phyloP scores from a whole-genome alignment of 2,797 vertebrate species.

The Galaxias olidus region DNA sequence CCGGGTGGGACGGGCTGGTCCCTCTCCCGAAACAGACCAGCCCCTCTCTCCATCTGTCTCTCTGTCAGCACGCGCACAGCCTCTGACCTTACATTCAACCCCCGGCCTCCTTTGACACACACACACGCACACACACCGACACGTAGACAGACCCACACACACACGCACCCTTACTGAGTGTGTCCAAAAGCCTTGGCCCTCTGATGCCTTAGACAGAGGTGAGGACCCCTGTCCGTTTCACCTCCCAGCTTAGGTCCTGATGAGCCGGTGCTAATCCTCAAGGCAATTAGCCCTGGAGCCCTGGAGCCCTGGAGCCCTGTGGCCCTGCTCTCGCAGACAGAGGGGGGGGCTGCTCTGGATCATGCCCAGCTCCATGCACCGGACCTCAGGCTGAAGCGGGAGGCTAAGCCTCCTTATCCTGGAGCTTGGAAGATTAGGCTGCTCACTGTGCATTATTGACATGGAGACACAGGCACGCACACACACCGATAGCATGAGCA shows the following conservation, averaged over 20 bases:
- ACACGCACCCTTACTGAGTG: background rate
- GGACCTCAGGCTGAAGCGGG: background rate
- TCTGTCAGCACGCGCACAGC: too few relatives aligned
- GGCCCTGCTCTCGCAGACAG: slow-evolving; percentile 1
- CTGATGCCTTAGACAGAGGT: background rate
- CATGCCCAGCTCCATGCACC: slow-evolving; percentile 12
- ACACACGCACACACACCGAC: background rate
- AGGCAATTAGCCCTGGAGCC: slow-evolving; percentile 47
- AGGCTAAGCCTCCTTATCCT: background rate
- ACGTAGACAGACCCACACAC: background rate
- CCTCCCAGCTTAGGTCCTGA: slow-evolving; percentile 22
- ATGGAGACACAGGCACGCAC: background rate
- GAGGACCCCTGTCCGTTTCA: slow-evolving; percentile 1
- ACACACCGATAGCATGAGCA: background rate
- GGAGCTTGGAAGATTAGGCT: slow-evolving; percentile 5
- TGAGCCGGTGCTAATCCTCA: slow-evolving; percentile 47
- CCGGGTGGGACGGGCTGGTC: too few relatives aligned
- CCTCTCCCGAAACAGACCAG: too few relatives aligned
- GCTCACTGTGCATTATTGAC: slow-evolving; percentile 5
- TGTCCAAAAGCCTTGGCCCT: too few relatives aligned
- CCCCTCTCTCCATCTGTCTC: too few relatives aligned
- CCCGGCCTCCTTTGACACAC: background rate
- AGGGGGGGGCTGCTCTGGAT: slow-evolving; percentile 1
- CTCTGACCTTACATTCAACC: too few relatives aligned
- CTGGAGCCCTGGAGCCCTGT: slow-evolving; percentile 24